Percentiles rank a stretch among this genome's conserved stretches.
phyloP scores from a whole-genome alignment of 2,888 invertebrate species.

The Zonitis immaculata region DNA sequence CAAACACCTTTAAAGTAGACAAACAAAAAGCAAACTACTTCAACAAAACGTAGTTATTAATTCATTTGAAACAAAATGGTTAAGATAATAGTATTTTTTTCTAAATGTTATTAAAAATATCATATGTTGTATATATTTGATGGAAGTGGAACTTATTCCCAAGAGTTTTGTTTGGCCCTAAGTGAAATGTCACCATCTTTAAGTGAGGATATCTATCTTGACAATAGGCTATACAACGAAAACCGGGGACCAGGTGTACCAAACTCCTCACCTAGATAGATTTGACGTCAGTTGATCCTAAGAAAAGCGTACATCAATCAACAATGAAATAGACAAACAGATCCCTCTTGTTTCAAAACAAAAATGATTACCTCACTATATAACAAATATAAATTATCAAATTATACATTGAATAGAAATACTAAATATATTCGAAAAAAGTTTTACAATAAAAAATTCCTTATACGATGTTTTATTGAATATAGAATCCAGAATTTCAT shows the following conservation, averaged over 20 bases:
- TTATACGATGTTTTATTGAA: constrained; percentile 21
- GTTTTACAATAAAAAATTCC: no score
- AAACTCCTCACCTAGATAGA: constrained; percentile 18
- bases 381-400: no score
- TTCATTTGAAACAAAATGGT: no score
- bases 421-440: no score
- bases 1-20: background rate
- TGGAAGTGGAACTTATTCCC: background rate
- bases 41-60: no score
- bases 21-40: background rate
- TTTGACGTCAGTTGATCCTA: constrained; percentile 22
- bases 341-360: background rate
- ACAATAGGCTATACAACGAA: background rate
- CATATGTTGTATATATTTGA: no score
- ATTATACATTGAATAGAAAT: no score
- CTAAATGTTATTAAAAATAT: no score
- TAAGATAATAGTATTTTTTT: no score
- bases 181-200: constrained; percentile 28
- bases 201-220: constrained; percentile 27
- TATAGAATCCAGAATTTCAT: constrained; percentile 18
- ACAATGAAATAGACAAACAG: background rate
- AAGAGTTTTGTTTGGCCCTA: constrained; percentile 6
- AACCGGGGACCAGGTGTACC: constrained; percentile 22
- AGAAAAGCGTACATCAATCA: constrained; percentile 19
- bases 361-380: no score